Evolutionary conservation across 2,797 vertebrate genomes (phyloP).

Genomic region (Rousettus madagascariensis): DNA sequence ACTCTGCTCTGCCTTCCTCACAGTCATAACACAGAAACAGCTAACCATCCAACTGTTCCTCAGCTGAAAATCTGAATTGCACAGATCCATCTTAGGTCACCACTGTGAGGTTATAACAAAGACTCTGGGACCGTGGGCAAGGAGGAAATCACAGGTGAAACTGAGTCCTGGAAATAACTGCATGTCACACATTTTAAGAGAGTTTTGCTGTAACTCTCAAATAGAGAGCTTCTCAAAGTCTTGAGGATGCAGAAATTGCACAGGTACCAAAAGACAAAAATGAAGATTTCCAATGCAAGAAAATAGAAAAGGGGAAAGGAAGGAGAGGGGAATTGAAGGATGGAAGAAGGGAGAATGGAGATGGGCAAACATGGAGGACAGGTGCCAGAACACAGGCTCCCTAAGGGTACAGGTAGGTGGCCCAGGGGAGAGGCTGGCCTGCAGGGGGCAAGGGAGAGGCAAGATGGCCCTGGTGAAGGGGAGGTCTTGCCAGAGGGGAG

Average conservation of each 20-base stretch:
- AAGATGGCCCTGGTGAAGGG: neutral
- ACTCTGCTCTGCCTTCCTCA: neutral
- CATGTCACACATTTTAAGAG: neutral
- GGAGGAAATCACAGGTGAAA: neutral
- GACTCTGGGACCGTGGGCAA: neutral
- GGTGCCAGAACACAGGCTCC: neutral
- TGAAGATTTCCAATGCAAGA: neutral
- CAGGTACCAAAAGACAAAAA: neutral
- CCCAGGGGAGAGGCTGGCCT: neutral
- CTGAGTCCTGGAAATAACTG: neutral
- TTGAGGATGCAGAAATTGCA: neutral
- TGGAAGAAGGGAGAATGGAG: neutral
- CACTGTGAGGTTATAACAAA: accelerated
- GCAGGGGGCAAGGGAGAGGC: neutral
- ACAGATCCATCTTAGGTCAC: neutral
- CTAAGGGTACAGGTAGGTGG: neutral
- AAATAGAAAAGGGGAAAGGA: neutral
- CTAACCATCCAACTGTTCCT: neutral
- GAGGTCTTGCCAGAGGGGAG: no score
- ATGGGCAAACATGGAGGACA: neutral
- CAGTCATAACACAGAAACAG: neutral
- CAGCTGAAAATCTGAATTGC: accelerated
- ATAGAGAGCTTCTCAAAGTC: neutral
- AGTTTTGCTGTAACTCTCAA: neutral
- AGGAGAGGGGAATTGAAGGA: neutral